Percentiles rank a stretch among this genome's conserved stretches.
These are phyloP conservation scores for Brevimyrus niger DNA, from an alignment of 2,113 vertebrate species.

Conservation along the genomic window DNA sequence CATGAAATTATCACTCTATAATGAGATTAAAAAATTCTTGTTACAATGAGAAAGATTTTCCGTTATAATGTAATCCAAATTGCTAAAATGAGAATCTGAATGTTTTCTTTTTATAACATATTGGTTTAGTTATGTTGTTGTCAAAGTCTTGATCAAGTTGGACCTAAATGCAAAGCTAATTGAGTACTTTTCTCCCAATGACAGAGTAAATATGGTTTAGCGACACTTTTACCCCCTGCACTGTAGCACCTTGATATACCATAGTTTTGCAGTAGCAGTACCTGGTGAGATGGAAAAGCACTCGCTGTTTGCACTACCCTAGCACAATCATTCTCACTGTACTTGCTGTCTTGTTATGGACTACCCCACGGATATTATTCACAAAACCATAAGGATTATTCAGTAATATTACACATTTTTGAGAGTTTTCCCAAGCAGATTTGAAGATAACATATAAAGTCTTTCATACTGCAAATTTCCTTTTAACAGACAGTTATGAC, in stretches of 20 bases:
- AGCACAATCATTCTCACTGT: not conserved
- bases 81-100: not conserved
- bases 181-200: too few species aligned
- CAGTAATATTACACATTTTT: not conserved
- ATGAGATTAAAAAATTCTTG: not conserved
- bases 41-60: not conserved
- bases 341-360: not conserved
- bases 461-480: not conserved
- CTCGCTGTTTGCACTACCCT: not conserved
- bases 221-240: too few species aligned
- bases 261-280: too few species aligned
- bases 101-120: not conserved
- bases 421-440: not conserved
- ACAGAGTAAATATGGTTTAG: not conserved
- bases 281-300: too few species aligned
- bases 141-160: not conserved
- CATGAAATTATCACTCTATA: not conserved
- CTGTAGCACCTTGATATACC: too few species aligned
- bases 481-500: not conserved
- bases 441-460: not conserved
- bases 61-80: not conserved
- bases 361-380: not conserved
- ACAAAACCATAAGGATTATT: not conserved
- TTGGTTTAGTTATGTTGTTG: not conserved
- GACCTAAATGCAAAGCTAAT: too few species aligned